These are phyloP conservation scores for Proterorhinus semilunaris DNA, from an alignment of 2,113 vertebrate genomes.

Conservation along the genomic window DNA sequence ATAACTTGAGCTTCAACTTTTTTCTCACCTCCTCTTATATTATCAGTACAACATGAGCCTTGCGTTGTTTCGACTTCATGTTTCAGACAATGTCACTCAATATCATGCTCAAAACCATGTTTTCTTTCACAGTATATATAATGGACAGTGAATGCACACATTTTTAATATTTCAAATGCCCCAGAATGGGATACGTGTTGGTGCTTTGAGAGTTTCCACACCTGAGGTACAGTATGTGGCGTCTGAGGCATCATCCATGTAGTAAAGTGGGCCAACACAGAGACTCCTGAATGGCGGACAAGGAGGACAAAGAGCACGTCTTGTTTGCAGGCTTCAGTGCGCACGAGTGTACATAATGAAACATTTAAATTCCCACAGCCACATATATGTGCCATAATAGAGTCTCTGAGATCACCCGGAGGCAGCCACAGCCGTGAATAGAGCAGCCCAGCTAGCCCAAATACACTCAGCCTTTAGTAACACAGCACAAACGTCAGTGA, in stretches of 20 bases:
- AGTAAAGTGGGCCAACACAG: conserved; percentile 52
- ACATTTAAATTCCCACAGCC: conserved; percentile 44
- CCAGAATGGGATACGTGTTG: background rate
- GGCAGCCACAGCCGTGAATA: conserved; percentile 14
- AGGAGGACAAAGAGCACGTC: conserved; percentile 57
- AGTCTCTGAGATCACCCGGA: conserved; percentile 10
- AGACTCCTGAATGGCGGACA: conserved; percentile 38
- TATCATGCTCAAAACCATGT: too few species aligned
- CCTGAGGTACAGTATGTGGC: conserved; percentile 29
- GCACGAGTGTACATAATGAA: conserved; percentile 50
- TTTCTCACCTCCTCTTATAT: too few species aligned
- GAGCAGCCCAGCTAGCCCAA: conserved; percentile 43
- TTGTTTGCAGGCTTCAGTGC: conserved; percentile 52
- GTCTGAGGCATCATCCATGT: conserved; percentile 4
- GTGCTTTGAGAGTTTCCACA: background rate
- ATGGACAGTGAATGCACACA: background rate
- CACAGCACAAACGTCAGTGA: background rate
- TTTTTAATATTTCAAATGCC: background rate
- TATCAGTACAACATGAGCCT: too few species aligned
- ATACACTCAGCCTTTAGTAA: conserved; percentile 17
- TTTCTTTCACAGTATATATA: too few species aligned
- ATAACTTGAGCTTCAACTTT: too few species aligned
- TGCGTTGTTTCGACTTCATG: too few species aligned
- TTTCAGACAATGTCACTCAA: too few species aligned
- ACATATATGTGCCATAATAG: conserved; percentile 30